These are phyloP conservation scores for Apamea epomidion DNA, from an alignment of 2,888 invertebrate species.

Conservation along the genomic window DNA sequence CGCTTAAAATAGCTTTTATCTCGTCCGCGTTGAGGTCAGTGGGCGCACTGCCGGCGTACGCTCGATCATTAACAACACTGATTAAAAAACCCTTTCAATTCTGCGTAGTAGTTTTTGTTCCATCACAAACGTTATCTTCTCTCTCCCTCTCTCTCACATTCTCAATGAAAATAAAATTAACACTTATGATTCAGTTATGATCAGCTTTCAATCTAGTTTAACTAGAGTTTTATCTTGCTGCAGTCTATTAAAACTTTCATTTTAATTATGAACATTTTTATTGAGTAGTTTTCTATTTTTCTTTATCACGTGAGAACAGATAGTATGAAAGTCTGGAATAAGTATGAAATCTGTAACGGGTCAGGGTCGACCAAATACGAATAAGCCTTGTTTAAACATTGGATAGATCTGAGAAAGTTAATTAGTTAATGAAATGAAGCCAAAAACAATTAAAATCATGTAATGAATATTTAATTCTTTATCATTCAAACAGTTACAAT, in stretches of 20 bases:
- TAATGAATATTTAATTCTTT: conserved; percentile 2
- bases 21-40: conserved; percentile 88
- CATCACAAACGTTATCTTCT: conserved; percentile 70
- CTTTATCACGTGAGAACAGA: conserved; percentile 18
- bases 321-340: not conserved
- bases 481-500: conserved; percentile 6
- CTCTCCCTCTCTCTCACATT: conserved; percentile 61
- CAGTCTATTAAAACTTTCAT: conserved; percentile 49
- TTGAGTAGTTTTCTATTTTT: conserved; percentile 42
- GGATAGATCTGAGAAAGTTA: not conserved
- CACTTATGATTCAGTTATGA: conserved; percentile 50
- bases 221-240: conserved; percentile 37
- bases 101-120: conserved; percentile 77
- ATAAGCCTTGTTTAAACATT: not conserved
- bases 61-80: conserved; percentile 82
- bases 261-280: conserved; percentile 40
- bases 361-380: not conserved
- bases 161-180: conserved; percentile 60
- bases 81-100: conserved; percentile 80
- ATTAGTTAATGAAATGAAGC: not conserved
- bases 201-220: conserved; percentile 50
- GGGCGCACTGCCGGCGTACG: conserved; percentile 83
- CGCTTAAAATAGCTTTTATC: conserved; percentile 89
- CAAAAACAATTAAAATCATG: not conserved
- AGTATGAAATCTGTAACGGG: not conserved